Base-by-base conservation (phyloP, 2,888 invertebrate genomes). In the Aphrophora alni region DNA sequence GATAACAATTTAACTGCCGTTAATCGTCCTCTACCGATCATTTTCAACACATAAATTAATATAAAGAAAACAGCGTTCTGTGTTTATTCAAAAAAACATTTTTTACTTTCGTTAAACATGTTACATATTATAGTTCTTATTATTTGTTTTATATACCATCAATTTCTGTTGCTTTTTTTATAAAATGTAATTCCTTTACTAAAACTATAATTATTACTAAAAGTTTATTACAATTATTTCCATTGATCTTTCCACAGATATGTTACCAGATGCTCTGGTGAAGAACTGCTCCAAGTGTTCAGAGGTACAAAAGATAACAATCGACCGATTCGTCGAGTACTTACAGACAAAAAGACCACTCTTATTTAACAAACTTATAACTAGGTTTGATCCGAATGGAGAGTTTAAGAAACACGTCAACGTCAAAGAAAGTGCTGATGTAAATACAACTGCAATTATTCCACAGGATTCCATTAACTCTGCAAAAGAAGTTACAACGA, bases 271-370 rank as follows among this genome's bases (percentile, higher is more conserved):
- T 17, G 78, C 78, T n/a, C 26, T 79, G n/a, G 28, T 38, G 10
- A 74, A 33, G 21, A 79, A 79, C 74, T 79, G 78, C 17, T 59
- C 78, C 21, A 79, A 74, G 33, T 79, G 78, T 25, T 68, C 78
- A 4, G 68, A 59, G 33, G 24, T 68, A 25, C 78, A 79, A n/a
- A 26, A 33, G 2, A 5, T 79, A 25, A 74, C 68, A 0, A 74
- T 59, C 26, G 74, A 79, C 17, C 71, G 73, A 14, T 74, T 79
- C 78, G 74, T 79, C 69, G 24, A 79, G 0, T 79, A 74, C 27
- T 51, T 79, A 0, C 68, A 38, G 27, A 2, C 21, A 0, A 59
- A 21, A 5, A 59, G 59, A 21, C 59, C 59, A 59, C 5, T 12
- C 2, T 21, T 59, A 21, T 59, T 21, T 10, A 59, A 59, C 59